Percentiles rank a stretch among this genome's conserved stretches.
Conservation (phyloP, 2,888 invertebrate species). For the Cephus spinipes region DNA sequence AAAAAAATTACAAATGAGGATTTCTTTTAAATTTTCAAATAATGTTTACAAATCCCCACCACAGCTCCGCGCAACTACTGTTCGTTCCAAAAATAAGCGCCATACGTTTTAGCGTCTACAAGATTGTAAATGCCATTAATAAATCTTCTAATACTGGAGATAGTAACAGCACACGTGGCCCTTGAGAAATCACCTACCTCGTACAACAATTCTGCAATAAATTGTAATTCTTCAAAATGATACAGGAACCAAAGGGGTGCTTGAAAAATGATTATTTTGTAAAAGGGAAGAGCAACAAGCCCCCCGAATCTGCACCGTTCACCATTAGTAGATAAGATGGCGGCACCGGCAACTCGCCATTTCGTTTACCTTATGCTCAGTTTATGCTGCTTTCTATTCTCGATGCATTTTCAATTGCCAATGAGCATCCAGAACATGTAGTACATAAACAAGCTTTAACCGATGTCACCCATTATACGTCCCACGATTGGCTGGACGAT, state of each 20-base stretch:
- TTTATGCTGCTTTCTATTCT: neutral
- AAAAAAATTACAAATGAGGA: neutral
- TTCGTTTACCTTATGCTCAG: neutral
- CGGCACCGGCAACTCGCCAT: conserved; percentile 12
- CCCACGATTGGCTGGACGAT: neutral
- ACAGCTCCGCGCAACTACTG: neutral
- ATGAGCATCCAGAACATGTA: neutral
- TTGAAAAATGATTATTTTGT: neutral
- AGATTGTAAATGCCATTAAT: neutral
- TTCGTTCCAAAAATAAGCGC: conserved; percentile 5
- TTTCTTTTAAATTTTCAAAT: neutral
- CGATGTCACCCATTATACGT: neutral
- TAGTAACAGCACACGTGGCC: neutral
- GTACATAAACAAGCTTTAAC: neutral
- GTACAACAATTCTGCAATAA: neutral
- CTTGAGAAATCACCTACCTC: neutral
- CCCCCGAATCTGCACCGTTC: neutral
- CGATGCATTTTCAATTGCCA: neutral
- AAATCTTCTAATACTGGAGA: neutral
- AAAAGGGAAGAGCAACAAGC: neutral
- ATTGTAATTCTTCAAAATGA: neutral
- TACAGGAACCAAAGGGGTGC: neutral
- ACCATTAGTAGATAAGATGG: conserved; percentile 7
- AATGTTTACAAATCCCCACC: neutral
- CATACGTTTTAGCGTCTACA: conserved; percentile 1